Evolutionary conservation across 1,140 invertebrate genomes (phyloP).

Genomic region (Pachyrhynchus sulphureomaculatus): DNA sequence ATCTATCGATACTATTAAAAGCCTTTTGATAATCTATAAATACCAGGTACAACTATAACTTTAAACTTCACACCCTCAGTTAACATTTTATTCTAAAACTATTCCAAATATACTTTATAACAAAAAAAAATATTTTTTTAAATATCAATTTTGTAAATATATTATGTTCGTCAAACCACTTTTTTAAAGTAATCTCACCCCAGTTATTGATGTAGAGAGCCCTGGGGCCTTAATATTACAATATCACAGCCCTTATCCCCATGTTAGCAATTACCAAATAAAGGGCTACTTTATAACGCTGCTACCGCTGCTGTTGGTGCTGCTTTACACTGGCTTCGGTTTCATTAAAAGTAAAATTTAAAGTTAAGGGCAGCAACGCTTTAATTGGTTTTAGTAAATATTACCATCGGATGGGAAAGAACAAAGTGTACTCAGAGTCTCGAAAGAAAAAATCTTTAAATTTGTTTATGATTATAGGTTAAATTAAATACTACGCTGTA

Average conservation of each 20-base stretch:
- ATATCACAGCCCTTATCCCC: slow-evolving; percentile 36
- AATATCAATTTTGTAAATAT: too few species aligned
- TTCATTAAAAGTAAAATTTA: slow-evolving; percentile 31
- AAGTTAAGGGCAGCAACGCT: slow-evolving; percentile 1
- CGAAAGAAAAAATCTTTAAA: too few species aligned
- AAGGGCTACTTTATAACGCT: slow-evolving; percentile 31
- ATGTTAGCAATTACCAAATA: slow-evolving; percentile 38
- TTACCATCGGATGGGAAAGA: neutral
- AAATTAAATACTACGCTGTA: too few species aligned
- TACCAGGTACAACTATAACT: too few species aligned
- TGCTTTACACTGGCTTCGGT: slow-evolving; percentile 16
- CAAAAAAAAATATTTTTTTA: too few species aligned
- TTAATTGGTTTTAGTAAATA: slow-evolving; percentile 16
- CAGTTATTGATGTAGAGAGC: slow-evolving; percentile 27
- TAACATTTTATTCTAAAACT: too few species aligned
- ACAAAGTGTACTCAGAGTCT: too few species aligned
- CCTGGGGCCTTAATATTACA: slow-evolving; percentile 34
- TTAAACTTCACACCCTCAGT: too few species aligned
- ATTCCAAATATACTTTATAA: too few species aligned
- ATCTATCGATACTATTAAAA: too few species aligned
- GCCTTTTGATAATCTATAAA: too few species aligned
- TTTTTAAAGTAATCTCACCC: neutral
- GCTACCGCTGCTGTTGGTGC: slow-evolving; percentile 3
- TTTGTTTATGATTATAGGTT: too few species aligned
- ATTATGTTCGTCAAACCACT: neutral